Conservation (phyloP, 1,140 invertebrate genomes). For the Drosophila busckii region DNA sequence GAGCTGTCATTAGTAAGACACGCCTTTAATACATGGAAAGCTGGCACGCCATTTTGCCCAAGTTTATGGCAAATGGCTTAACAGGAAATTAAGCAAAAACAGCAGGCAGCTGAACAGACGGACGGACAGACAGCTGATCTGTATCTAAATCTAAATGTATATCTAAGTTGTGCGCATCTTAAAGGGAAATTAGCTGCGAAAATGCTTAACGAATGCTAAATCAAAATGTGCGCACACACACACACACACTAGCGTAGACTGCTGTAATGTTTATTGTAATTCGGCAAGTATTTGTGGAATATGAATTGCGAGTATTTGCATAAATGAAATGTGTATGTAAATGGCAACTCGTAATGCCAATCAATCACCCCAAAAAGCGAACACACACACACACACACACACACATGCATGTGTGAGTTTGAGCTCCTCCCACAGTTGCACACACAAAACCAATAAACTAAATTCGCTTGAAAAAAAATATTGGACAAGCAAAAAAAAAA, state of each 20-base stretch:
- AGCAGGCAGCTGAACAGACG: conserved; percentile 26
- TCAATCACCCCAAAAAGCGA: conserved; percentile 68
- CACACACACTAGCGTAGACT: no score
- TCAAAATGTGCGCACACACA: conserved; percentile 51
- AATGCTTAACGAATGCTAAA: conserved; percentile 60
- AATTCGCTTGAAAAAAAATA: conserved; percentile 63
- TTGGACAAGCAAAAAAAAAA: conserved; percentile 21
- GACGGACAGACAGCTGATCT: conserved; percentile 14
- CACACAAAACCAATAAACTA: conserved; percentile 73
- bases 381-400: conserved; percentile 12
- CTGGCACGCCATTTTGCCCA: conserved; percentile 56
- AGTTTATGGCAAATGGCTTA: conserved; percentile 64
- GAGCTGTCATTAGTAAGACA: conserved; percentile 37
- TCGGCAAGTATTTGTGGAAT: conserved; percentile 73
- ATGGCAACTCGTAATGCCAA: conserved; percentile 71
- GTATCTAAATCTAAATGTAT: conserved; percentile 31
- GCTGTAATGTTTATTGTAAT: conserved; percentile 65
- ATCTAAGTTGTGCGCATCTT: conserved; percentile 65
- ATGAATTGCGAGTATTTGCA: conserved; percentile 76
- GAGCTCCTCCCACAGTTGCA: conserved; percentile 47
- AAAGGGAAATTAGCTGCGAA: conserved; percentile 73
- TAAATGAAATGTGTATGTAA: conserved; percentile 77
- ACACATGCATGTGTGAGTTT: no score
- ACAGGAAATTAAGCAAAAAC: conserved; percentile 71
- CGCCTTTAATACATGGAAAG: conserved; percentile 60